Evolutionary conservation across 2,113 vertebrate species (phyloP).

Genomic region (Urocynchramus pylzowi): DNA sequence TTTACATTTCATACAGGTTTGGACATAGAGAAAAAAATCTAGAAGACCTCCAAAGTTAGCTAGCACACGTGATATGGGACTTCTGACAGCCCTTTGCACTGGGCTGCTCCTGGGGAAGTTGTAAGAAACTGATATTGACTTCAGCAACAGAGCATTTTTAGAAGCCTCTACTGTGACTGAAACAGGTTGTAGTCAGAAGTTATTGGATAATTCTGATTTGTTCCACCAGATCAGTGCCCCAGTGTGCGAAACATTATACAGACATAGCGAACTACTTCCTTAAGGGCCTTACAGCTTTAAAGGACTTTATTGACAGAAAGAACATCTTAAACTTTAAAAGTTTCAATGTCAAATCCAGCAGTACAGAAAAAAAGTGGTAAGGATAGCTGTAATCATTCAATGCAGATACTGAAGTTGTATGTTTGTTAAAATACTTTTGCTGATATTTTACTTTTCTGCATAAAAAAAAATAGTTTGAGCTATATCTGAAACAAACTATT

Average conservation of each 20-base stretch:
- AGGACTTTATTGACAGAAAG: neutral
- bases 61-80: neutral
- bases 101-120: neutral
- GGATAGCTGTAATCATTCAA: neutral
- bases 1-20: neutral
- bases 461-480: neutral
- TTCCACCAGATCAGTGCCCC: neutral
- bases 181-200: neutral
- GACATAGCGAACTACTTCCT: neutral
- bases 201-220: conserved; percentile 11
- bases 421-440: neutral
- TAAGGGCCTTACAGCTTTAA: neutral
- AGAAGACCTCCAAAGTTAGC: neutral
- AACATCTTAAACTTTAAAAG: neutral
- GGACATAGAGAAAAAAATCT: neutral
- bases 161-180: neutral
- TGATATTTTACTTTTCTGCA: neutral
- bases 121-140: neutral
- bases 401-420: neutral
- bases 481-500: neutral
- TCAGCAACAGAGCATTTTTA: neutral
- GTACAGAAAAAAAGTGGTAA: neutral
- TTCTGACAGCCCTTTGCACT: neutral
- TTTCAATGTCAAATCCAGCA: neutral
- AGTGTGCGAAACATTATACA: neutral